Conservation (phyloP, 2,888 invertebrate genomes). For the Caenorhabditis macrosperma region DNA sequence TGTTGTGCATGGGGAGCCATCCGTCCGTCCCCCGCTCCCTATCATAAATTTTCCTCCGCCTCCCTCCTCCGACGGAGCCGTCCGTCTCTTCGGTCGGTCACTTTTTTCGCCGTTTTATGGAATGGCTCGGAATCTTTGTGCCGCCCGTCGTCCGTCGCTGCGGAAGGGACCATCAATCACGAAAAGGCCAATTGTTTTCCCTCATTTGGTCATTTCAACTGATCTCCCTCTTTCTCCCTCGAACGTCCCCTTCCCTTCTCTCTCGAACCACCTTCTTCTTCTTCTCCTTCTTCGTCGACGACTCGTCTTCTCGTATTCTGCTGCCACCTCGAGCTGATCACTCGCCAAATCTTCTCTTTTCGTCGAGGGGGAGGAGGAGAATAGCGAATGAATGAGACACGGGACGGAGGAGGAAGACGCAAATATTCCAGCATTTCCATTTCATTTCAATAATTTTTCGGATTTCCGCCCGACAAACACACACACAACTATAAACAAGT, state of each 20-base stretch:
- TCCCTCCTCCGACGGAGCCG: conserved; percentile 1
- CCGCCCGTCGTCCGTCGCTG: not conserved
- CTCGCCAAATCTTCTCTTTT: not conserved
- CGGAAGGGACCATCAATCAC: not conserved
- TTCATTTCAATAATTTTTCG: conserved; percentile 7
- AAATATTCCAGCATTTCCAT: not conserved
- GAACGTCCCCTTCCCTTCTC: no score
- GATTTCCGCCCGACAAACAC: not conserved
- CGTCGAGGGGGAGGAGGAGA: no score
- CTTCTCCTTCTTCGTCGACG: no score
- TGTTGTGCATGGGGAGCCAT: not conserved
- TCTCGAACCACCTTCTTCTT: no score
- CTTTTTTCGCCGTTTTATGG: conserved; percentile 32
- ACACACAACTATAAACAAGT: conserved; percentile 5
- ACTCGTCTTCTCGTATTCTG: no score
- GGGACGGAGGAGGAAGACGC: not conserved
- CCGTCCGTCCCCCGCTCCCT: conserved; percentile 6
- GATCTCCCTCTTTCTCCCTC: not conserved
- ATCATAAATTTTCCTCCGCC: conserved; percentile 46
- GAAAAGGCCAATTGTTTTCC: conserved; percentile 2
- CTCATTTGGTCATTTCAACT: not conserved
- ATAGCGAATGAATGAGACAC: not conserved
- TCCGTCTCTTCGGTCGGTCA: conserved; percentile 44
- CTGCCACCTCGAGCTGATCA: no score
- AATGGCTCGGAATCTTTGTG: conserved; percentile 2